Conservation (phyloP, 2,888 invertebrate genomes). For the Cheilosia variabilis region DNA sequence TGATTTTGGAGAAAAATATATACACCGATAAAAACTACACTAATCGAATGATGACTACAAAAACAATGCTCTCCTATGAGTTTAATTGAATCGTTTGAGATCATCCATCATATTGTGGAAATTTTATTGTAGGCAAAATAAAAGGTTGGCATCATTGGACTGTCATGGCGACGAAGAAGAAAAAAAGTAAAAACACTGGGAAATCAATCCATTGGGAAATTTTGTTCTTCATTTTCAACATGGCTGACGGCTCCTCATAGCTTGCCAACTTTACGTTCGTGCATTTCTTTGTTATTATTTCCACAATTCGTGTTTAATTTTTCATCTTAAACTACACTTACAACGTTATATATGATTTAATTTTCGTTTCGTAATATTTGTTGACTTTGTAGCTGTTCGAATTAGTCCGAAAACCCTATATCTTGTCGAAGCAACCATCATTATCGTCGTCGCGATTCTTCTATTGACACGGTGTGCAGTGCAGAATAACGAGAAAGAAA, state of each 20-base stretch:
- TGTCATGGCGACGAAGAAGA: conserved; percentile 38
- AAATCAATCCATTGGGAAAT: conserved; percentile 54
- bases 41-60: too few species aligned
- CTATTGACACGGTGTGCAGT: conserved; percentile 71
- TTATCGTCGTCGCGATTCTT: conserved; percentile 65
- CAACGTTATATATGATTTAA: conserved; percentile 38
- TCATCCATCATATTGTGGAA: too few species aligned
- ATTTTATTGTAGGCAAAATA: background rate
- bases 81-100: too few species aligned
- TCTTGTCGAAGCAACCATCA: conserved; percentile 25
- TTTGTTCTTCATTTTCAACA: conserved; percentile 75
- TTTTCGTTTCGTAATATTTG: conserved; percentile 35
- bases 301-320: conserved; percentile 70
- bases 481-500: conserved; percentile 41
- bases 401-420: conserved; percentile 35
- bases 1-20: too few species aligned
- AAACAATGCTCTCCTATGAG: too few species aligned
- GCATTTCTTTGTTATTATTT: conserved; percentile 75
- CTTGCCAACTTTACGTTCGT: conserved; percentile 74
- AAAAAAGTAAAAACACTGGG: conserved; percentile 46
- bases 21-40: too few species aligned
- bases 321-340: conserved; percentile 35
- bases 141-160: conserved; percentile 42
- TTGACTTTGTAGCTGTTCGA: conserved; percentile 18
- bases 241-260: conserved; percentile 76